Evolutionary conservation across 2,113 vertebrate species (phyloP).

Genomic region (Apus apus): DNA sequence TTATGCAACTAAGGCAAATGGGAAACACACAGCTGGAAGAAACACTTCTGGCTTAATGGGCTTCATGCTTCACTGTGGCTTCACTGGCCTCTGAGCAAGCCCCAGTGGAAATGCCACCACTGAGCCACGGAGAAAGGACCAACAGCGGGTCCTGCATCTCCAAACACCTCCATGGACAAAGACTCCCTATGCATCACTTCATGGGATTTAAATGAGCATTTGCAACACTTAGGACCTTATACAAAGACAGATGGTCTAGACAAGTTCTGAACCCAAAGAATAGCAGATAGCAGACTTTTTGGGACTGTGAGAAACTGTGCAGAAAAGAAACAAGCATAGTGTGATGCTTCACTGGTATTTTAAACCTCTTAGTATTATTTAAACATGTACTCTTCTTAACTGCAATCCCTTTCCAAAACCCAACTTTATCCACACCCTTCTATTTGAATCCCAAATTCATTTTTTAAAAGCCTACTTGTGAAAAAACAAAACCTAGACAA

Average conservation of each 20-base stretch:
- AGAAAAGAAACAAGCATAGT: neutral
- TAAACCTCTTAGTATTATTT: neutral
- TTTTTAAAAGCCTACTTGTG: neutral
- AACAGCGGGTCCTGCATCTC: neutral
- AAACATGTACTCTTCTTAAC: neutral
- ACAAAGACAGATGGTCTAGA: neutral
- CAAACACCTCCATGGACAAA: neutral
- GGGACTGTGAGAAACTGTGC: neutral
- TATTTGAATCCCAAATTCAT: neutral
- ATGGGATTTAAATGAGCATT: neutral
- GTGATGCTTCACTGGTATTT: neutral
- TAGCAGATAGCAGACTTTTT: neutral
- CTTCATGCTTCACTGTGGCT: neutral
- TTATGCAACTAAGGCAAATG: neutral
- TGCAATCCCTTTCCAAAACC: neutral
- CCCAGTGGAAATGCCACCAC: neutral
- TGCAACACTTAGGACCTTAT: neutral
- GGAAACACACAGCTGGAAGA: neutral
- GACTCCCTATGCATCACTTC: neutral
- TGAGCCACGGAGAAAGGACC: accelerated
- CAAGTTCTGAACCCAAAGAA: neutral
- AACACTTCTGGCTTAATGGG: neutral
- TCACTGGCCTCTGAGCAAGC: accelerated
- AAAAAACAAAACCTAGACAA: neutral
- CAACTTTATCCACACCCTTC: neutral